These are phyloP conservation scores for Andinoacara biseriatus DNA, from an alignment of 2,113 vertebrate genomes.

Conservation along the genomic window DNA sequence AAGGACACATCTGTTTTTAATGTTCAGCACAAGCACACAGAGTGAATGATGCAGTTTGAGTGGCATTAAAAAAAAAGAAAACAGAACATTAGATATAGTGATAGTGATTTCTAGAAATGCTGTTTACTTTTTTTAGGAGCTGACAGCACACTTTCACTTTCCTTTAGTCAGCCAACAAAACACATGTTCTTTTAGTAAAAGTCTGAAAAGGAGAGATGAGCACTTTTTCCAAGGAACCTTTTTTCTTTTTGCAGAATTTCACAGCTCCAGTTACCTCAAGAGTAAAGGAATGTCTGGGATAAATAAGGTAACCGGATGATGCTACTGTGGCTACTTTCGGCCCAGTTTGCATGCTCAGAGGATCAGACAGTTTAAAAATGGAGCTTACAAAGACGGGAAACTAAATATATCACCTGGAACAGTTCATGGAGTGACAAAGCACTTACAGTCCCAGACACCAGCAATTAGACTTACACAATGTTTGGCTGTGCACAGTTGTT, in stretches of 20 bases:
- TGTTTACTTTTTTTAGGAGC: neutral
- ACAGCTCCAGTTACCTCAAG: neutral
- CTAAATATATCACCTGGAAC: slow-evolving; percentile 4
- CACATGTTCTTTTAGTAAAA: neutral
- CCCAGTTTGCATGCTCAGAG: neutral
- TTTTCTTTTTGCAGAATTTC: neutral
- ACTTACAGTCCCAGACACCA: neutral
- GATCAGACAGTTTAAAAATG: slow-evolving; percentile 4
- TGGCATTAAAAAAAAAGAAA: neutral
- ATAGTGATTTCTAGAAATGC: neutral
- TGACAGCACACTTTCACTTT: neutral
- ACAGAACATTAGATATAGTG: neutral
- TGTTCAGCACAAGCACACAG: neutral
- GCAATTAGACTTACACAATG: neutral
- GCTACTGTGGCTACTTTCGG: neutral
- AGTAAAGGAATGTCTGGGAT: neutral
- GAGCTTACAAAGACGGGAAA: neutral
- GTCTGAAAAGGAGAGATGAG: neutral
- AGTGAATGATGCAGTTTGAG: neutral
- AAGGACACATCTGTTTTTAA: neutral
- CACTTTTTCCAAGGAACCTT: neutral
- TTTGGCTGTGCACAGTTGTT: neutral
- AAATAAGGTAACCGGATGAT: neutral
- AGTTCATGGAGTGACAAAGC: neutral
- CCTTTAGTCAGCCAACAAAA: neutral